Base-by-base conservation (phyloP, 1,140 invertebrate species). In the Dolichoris vasculosae region DNA sequence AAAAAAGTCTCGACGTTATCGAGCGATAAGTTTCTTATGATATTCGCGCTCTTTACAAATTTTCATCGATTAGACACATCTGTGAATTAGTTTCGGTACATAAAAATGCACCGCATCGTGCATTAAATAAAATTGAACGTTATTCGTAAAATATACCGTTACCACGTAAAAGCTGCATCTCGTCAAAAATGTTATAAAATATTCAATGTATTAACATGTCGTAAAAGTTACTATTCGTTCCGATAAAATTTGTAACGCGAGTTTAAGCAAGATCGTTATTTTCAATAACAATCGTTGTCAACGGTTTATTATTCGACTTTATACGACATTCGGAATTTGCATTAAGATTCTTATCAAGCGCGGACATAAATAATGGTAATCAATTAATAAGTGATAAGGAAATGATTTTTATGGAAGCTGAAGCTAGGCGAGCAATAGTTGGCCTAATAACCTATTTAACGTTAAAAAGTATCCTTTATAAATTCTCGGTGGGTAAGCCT, bases 341-440 rank as follows among this genome's bases (percentile, higher is more conserved):
- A 3, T 13, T 1, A 4, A 4, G 38, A 73, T n/a, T n/a, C 69
- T 38, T n/a, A 35, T 35, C 67, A 20, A 38, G 13, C 67, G 67
- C 3, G 35, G 1, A 9, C 13, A 3, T 38, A 11, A 38, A 13
- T n/a, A 73, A n/a, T 11, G 43, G 23, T n/a, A n/a, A n/a, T 43
- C 38, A 2, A 17, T 73, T 43, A 43, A 73, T 73, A 73, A 73
- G 20, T 73, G 69, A 73, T 73, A 73, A 43, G 38, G 69, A 73
- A 73, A 40, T 6, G 40, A 43, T 43, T n/a, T 73, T 43, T 6
- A 73, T 43, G 69, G 35, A 69, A 40, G 35, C 32, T 69, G 67
- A 38, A 69, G 23, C 67, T 67, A 32, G 17, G 67, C 17, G 67
- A 23, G 32, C 67, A 73, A 73, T 43, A 20, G n/a, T 73, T 73